Conservation (phyloP, 2,113 vertebrate species). For the Trichechus manatus region DNA sequence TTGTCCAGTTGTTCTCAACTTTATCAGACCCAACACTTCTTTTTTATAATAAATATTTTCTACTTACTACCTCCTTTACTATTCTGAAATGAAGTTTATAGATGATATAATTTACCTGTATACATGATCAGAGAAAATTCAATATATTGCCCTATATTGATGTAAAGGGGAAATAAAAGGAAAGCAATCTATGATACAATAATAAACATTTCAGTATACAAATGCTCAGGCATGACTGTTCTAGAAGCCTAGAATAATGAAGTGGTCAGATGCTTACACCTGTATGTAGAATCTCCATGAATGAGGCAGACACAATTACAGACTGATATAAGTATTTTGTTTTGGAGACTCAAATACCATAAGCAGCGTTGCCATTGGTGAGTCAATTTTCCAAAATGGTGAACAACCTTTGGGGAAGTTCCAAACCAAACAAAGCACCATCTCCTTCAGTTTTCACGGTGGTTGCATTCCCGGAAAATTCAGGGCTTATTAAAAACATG, state of each 20-base stretch:
- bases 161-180: slow-evolving; percentile 9
- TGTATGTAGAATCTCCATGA: background rate
- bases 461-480: slow-evolving; percentile 50
- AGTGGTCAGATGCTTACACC: background rate
- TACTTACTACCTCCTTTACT: slow-evolving; percentile 26
- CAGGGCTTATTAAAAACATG: slow-evolving; percentile 37
- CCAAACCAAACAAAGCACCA: slow-evolving; percentile 56
- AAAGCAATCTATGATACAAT: background rate
- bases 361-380: background rate
- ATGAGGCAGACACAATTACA: background rate
- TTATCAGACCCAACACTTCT: background rate
- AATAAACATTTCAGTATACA: background rate
- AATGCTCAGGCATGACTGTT: background rate
- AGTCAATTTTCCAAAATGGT: slow-evolving; percentile 33
- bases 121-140: background rate
- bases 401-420: slow-evolving; percentile 14
- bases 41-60: slow-evolving; percentile 43
- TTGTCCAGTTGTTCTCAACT: slow-evolving; percentile 31
- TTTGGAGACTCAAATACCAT: background rate
- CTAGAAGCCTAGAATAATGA: background rate
- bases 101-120: slow-evolving; percentile 22
- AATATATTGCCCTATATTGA: slow-evolving; percentile 10
- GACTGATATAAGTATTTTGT: background rate
- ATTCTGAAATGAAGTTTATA: slow-evolving; percentile 47
- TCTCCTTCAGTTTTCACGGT: slow-evolving; percentile 46